Evolutionary conservation across 2,888 invertebrate genomes (phyloP).

Genomic region (Lithophane ornitopus): DNA sequence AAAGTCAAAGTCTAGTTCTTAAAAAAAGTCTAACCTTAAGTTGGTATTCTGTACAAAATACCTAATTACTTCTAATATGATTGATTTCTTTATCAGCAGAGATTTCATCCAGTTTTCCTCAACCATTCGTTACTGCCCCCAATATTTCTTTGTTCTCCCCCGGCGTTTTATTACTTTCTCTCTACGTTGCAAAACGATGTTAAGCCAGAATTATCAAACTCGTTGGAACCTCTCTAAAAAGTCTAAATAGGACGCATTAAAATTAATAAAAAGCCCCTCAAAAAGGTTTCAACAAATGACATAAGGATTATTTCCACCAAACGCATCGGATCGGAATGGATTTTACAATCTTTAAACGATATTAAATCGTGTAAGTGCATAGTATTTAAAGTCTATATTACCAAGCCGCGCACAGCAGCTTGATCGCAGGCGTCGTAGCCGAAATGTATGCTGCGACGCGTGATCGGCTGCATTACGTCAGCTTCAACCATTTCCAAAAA

Average conservation of each 20-base stretch:
- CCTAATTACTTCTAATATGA: not conserved
- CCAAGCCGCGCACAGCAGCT: too few species aligned
- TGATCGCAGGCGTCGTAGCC: too few species aligned
- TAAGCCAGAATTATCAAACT: conserved; percentile 25
- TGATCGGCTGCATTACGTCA: too few species aligned
- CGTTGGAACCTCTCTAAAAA: conserved; percentile 20
- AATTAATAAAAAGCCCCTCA: conserved; percentile 53
- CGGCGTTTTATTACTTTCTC: conserved; percentile 9
- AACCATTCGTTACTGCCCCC: conserved; percentile 20
- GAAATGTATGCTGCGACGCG: too few species aligned
- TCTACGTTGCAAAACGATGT: conserved; percentile 12
- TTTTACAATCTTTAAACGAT: too few species aligned
- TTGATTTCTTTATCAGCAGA: conserved; percentile 22
- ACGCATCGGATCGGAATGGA: too few species aligned
- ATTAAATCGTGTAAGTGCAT: too few species aligned
- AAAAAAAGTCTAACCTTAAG: not conserved
- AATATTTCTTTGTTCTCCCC: conserved; percentile 19
- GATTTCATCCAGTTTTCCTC: conserved; percentile 14
- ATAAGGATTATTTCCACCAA: not conserved
- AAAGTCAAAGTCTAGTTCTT: too few species aligned
- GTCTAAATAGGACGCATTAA: conserved; percentile 53
- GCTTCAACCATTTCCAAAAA: too few species aligned
- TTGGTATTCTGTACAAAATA: not conserved
- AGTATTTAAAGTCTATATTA: too few species aligned
- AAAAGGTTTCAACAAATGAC: conserved; percentile 38